Evolutionary conservation across 2,888 invertebrate genomes (phyloP).

Genomic region (Antitype chi): DNA sequence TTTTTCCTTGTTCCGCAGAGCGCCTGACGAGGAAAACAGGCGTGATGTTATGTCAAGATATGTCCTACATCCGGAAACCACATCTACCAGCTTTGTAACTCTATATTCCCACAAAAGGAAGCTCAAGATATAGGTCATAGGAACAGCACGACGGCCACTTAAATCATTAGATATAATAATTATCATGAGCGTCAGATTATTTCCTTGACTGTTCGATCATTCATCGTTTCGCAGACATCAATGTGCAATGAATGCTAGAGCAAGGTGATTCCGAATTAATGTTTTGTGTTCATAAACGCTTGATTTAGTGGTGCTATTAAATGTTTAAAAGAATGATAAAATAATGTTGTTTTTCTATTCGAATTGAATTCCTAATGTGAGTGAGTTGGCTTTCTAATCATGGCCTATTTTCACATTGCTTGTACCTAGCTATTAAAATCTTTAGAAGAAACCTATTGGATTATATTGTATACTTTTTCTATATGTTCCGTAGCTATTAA

Average conservation of each 20-base stretch:
- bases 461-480: too few relatives aligned
- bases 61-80: background rate
- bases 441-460: too few relatives aligned
- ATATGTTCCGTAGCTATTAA: too few relatives aligned
- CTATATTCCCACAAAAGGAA: conserved; percentile 71
- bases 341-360: background rate
- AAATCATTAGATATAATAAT: conserved; percentile 70
- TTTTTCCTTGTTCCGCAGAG: too few relatives aligned
- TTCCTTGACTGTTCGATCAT: conserved; percentile 59
- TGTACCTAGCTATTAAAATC: background rate
- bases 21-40: background rate
- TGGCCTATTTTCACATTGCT: background rate
- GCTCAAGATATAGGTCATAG: conserved; percentile 79
- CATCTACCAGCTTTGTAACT: conserved; percentile 30
- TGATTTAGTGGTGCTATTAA: conserved; percentile 1
- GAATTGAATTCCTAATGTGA: background rate
- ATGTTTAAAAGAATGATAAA: background rate
- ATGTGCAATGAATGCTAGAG: conserved; percentile 49
- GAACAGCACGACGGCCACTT: conserved; percentile 72
- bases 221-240: conserved; percentile 45
- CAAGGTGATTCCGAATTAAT: conserved; percentile 59
- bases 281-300: conserved; percentile 37
- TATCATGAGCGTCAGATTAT: conserved; percentile 54
- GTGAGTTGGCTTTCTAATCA: background rate
- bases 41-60: background rate